Percentiles rank a stretch among this genome's conserved stretches.
Conservation (phyloP, 2,888 invertebrate species). For the Cloeon dipterum region DNA sequence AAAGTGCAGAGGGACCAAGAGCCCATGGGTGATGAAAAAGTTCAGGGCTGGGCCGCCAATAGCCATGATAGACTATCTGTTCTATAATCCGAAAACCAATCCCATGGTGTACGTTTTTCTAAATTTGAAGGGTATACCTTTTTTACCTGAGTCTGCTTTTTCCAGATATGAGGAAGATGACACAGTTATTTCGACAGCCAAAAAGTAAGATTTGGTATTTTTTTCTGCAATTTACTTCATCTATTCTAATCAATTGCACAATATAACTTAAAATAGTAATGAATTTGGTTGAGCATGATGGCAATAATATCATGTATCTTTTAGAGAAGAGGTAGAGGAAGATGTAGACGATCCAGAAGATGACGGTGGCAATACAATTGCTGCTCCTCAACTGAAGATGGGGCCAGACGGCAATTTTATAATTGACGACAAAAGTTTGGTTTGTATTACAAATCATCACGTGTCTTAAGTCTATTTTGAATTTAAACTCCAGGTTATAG, state of each 20-base stretch:
- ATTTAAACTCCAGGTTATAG: slow-evolving; percentile 28
- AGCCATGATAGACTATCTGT: slow-evolving; percentile 76
- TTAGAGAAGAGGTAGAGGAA: slow-evolving; percentile 6
- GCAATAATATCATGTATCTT: slow-evolving; percentile 8
- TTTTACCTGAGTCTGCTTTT: background rate
- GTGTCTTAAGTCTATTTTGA: background rate
- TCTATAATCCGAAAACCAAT: slow-evolving; percentile 63
- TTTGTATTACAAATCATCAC: slow-evolving; percentile 12
- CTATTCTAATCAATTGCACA: too few relatives aligned
- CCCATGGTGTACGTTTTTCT: slow-evolving; percentile 35
- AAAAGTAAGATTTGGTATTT: too few relatives aligned
- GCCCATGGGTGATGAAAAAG: background rate
- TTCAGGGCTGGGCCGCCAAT: background rate
- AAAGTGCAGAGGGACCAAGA: background rate
- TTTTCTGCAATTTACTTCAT: too few relatives aligned
- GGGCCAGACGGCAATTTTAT: slow-evolving; percentile 68
- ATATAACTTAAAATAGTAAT: too few relatives aligned
- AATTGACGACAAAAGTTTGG: slow-evolving; percentile 64
- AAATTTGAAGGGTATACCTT: background rate
- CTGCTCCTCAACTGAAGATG: slow-evolving; percentile 65
- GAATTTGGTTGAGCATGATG: slow-evolving; percentile 10
- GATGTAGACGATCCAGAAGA: slow-evolving; percentile 9
- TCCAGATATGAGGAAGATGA: too few relatives aligned
- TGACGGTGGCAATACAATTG: slow-evolving; percentile 22
- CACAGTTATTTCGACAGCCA: too few relatives aligned